Conservation (phyloP, 2,888 invertebrate species). For the Hydroisotoma schaefferi region DNA sequence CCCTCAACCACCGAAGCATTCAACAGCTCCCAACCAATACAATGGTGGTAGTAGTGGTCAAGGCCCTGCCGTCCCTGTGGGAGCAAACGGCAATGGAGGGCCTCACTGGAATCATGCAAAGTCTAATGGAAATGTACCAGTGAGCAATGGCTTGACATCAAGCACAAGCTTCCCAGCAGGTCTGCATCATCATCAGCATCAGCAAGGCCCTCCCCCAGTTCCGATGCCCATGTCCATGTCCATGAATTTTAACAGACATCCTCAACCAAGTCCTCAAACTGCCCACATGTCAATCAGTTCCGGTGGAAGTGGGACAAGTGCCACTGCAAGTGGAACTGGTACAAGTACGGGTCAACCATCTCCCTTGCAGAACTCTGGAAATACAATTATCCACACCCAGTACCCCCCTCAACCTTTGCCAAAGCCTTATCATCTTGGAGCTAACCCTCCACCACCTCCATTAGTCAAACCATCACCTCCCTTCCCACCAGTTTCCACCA, state of each 20-base stretch:
- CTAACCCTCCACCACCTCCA: slow-evolving; percentile 38
- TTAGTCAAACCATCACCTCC: slow-evolving; percentile 43
- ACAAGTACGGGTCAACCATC: slow-evolving; percentile 44
- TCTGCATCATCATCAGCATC: slow-evolving; percentile 35
- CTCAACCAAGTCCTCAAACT: slow-evolving; percentile 43
- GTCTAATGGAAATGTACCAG: slow-evolving; percentile 21
- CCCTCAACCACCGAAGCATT: slow-evolving; percentile 26
- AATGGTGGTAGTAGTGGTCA: too few relatives aligned
- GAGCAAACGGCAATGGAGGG: slow-evolving; percentile 28
- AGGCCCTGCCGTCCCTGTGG: not conserved
- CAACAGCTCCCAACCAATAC: slow-evolving; percentile 28
- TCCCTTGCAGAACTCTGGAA: slow-evolving; percentile 36
- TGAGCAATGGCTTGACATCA: slow-evolving; percentile 37
- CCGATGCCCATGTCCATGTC: slow-evolving; percentile 29
- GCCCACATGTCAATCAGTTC: slow-evolving; percentile 45
- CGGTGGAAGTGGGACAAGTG: slow-evolving; percentile 43
- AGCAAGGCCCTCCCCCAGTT: slow-evolving; percentile 24
- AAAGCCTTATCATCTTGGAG: slow-evolving; percentile 25
- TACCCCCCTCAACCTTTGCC: slow-evolving; percentile 22
- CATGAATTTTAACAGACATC: slow-evolving; percentile 30
- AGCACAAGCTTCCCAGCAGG: slow-evolving; percentile 47
- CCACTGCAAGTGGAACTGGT: slow-evolving; percentile 20
- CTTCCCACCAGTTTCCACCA: slow-evolving; percentile 33
- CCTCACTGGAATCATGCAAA: slow-evolving; percentile 28
- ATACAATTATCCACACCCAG: slow-evolving; percentile 31